Base-by-base conservation (phyloP, 2,113 vertebrate genomes). In the Crotophaga sulcirostris region DNA sequence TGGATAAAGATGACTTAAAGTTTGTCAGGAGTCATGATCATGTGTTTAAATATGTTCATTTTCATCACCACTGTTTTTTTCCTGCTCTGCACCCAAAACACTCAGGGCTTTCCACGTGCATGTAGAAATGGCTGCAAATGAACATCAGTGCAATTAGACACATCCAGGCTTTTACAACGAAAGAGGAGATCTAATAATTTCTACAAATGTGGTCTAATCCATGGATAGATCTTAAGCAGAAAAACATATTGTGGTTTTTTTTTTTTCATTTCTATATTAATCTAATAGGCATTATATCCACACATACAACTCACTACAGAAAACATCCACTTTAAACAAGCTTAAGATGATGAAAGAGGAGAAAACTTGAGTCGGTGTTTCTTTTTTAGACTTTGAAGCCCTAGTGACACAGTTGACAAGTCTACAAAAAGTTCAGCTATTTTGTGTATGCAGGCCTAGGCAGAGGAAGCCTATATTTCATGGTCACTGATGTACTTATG, bases 351-450 rank as follows among this genome's bases (percentile, higher is more conserved):
- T n/a, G 24, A 11, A 84, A 62, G 17, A 59, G 13, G 19, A 62
- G 10, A 84, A 68, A 78, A 87, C 7, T 58, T 62, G 36, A 44
- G n/a, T 8, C 66, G 12, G 16, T 75, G 15, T 29, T 58, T 49
- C 15, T 66, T n/a, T 85, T 73, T 85, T 55, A 55, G 66, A 29
- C 36, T 49, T 76, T 0, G 0, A 72, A 51, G 25, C 3, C 11
- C 31, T 11, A 1, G 0, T 11, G n/a, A 36, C 18, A 33, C 17
- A 21, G 3, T 4, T 17, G 36, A 62, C 10, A 68, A 79, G 12
- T 42, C 34, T 45, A 26, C 25, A 72, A 25, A 49, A 70, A 64
- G 10, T 76, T 84, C 11, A 52, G 26, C 14, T 19, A 19, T 42
- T 59, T 29, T 20, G 9, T n/a, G 15, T 10, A 14, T 42, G 72